Evolutionary conservation across 2,888 invertebrate genomes (phyloP).

Genomic region (Phymatocera aterrima): DNA sequence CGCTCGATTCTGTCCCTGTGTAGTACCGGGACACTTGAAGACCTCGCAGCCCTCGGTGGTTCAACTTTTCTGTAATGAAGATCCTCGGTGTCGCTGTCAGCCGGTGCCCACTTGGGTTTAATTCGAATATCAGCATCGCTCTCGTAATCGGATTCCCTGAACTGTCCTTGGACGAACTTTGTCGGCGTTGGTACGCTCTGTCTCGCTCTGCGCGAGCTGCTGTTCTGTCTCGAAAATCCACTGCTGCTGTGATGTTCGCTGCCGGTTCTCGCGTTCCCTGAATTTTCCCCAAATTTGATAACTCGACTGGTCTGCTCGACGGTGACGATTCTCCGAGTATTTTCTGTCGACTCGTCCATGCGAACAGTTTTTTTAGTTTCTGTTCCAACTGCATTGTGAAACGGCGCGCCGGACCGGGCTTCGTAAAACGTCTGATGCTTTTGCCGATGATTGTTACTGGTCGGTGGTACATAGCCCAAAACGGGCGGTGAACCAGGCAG

Average conservation of each 20-base stretch:
- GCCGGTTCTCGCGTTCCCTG: slow-evolving; percentile 18
- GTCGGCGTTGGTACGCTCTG: slow-evolving; percentile 77
- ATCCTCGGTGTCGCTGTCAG: slow-evolving; percentile 78
- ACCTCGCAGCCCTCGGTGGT: slow-evolving; percentile 76
- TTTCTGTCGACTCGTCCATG: slow-evolving; percentile 83
- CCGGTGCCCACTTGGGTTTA: slow-evolving; percentile 81
- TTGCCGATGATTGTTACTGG: slow-evolving; percentile 57
- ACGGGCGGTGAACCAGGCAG: slow-evolving; percentile 79
- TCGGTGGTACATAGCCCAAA: slow-evolving; percentile 77
- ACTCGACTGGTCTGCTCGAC: slow-evolving; percentile 83
- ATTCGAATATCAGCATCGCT: slow-evolving; percentile 82
- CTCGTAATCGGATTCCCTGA: slow-evolving; percentile 83
- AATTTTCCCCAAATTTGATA: slow-evolving; percentile 80
- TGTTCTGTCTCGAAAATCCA: slow-evolving; percentile 15
- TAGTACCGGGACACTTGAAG: slow-evolving; percentile 76
- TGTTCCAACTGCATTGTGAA: slow-evolving; percentile 80
- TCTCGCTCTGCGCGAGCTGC: slow-evolving; percentile 50
- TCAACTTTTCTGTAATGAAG: slow-evolving; percentile 80
- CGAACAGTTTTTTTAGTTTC: slow-evolving; percentile 84
- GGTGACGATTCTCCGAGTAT: slow-evolving; percentile 80
- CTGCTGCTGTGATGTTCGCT: not conserved
- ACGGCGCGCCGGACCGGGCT: slow-evolving; percentile 77
- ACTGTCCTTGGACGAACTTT: slow-evolving; percentile 82
- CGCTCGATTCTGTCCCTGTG: slow-evolving; percentile 69
- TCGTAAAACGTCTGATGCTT: slow-evolving; percentile 77